Evolutionary conservation across 2,888 invertebrate species (phyloP).

Genomic region (Pammene aurita): DNA sequence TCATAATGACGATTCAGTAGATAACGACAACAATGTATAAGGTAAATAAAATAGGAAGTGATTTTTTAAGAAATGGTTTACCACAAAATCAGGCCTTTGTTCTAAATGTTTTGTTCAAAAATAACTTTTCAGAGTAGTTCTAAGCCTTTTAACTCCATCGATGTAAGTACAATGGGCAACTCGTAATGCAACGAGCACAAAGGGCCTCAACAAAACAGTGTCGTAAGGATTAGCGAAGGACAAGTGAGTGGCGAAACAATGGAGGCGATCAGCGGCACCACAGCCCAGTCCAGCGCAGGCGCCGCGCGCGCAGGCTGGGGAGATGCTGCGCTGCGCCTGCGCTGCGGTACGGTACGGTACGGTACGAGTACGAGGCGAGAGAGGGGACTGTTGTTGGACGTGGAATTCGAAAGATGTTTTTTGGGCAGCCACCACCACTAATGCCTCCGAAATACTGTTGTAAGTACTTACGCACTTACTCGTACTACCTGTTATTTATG

Average conservation of each 20-base stretch:
- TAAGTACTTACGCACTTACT: too few species aligned
- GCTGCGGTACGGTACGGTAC: too few species aligned
- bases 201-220: slow-evolving; percentile 3
- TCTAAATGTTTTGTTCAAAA: slow-evolving; percentile 4
- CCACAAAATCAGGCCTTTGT: background rate
- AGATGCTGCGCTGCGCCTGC: too few species aligned
- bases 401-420: too few species aligned
- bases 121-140: background rate
- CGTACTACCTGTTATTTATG: too few species aligned
- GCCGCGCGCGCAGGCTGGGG: background rate
- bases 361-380: too few species aligned
- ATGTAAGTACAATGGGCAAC: background rate
- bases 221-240: background rate
- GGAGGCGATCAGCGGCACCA: background rate
- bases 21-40: too few species aligned
- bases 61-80: background rate
- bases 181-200: slow-evolving; percentile 31
- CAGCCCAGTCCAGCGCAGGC: background rate
- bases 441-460: too few species aligned
- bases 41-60: background rate
- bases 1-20: too few species aligned
- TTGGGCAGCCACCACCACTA: too few species aligned
- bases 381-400: too few species aligned
- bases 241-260: slow-evolving; percentile 10
- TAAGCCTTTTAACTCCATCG: slow-evolving; percentile 9